These are phyloP conservation scores for Nycticorax nycticorax DNA, from an alignment of 2,113 vertebrate genomes.

Conservation along the genomic window DNA sequence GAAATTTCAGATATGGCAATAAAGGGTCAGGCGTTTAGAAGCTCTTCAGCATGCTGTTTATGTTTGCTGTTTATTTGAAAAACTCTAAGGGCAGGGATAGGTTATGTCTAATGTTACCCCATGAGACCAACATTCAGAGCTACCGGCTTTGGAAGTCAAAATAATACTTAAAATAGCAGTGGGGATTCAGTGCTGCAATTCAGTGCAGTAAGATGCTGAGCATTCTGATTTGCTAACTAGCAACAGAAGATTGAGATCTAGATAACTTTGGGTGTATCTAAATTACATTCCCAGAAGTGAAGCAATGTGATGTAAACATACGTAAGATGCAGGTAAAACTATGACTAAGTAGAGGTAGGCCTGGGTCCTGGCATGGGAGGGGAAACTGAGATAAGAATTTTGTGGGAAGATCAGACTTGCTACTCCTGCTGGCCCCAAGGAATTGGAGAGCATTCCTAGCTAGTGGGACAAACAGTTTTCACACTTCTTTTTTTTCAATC, in stretches of 20 bases:
- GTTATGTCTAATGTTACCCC: neutral
- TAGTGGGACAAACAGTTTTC: neutral
- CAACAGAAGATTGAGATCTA: neutral
- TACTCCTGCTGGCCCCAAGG: neutral
- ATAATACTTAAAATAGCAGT: neutral
- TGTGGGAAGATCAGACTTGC: neutral
- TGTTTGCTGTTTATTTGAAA: neutral
- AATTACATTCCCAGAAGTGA: neutral
- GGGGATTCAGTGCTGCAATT: neutral
- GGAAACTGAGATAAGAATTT: neutral
- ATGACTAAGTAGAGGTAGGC: neutral
- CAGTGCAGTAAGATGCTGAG: neutral
- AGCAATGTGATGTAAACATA: neutral
- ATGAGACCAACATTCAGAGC: neutral
- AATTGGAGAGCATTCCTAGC: neutral
- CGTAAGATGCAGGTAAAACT: neutral
- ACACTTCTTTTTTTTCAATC: neutral
- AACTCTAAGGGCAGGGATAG: neutral
- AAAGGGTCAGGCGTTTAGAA: neutral
- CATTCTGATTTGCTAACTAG: neutral
- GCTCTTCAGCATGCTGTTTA: neutral
- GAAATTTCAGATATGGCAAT: neutral
- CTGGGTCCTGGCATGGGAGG: neutral
- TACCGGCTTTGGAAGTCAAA: neutral
- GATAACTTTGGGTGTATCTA: neutral